A percentile compares a stretch with the other conserved stretches of the same genome.
phyloP scores from a whole-genome alignment of 2,888 invertebrate genomes.

The Tiliacea aurago region DNA sequence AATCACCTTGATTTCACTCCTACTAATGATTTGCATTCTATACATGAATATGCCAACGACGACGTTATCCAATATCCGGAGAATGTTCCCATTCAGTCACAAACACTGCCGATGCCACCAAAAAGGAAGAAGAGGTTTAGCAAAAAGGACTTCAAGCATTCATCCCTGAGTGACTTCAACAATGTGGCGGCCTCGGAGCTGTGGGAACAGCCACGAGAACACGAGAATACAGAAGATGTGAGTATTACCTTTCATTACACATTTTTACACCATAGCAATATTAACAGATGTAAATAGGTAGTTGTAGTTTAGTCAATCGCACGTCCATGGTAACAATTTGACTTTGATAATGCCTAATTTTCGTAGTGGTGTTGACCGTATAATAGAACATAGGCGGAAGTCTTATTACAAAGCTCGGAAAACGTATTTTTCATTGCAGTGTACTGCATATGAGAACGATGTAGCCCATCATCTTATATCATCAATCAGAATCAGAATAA shows the following conservation, averaged over 20 bases:
- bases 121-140: slow-evolving; percentile 82
- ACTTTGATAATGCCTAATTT: neutral
- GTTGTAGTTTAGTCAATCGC: no score
- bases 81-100: slow-evolving; percentile 83
- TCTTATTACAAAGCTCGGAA: neutral
- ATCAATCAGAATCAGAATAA: no score
- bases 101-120: slow-evolving; percentile 88
- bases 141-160: slow-evolving; percentile 79
- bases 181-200: slow-evolving; percentile 72
- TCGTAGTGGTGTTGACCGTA: neutral
- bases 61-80: slow-evolving; percentile 90
- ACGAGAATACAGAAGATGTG: slow-evolving; percentile 81
- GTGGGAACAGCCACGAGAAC: slow-evolving; percentile 78
- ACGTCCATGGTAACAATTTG: neutral
- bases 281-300: neutral
- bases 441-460: neutral
- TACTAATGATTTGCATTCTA: slow-evolving; percentile 81
- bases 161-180: slow-evolving; percentile 83
- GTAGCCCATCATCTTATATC: neutral
- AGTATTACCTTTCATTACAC: slow-evolving; percentile 69
- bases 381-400: neutral
- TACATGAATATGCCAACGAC: slow-evolving; percentile 88
- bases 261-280: neutral
- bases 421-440: neutral
- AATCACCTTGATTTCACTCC: slow-evolving; percentile 82